A percentile compares a stretch with the other conserved stretches of the same genome.
These are phyloP conservation scores for Hydrozoanthus tunicans DNA, from an alignment of 64 coral and sea anemone species.

Conservation along the genomic window DNA sequence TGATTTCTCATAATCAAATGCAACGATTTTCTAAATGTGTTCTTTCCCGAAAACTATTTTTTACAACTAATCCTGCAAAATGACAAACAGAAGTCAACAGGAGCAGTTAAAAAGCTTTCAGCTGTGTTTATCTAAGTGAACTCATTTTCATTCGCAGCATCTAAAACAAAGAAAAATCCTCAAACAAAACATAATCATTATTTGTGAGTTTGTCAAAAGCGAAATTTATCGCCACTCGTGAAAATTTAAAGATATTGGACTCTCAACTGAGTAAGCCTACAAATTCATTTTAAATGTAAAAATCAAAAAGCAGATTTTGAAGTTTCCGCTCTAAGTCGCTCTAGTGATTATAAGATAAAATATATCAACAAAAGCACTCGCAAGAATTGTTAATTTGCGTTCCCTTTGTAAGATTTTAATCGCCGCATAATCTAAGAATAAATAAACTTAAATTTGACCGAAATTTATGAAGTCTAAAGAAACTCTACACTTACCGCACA, in stretches of 20 bases:
- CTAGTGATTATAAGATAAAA: background rate
- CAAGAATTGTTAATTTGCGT: background rate
- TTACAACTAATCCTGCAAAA: background rate
- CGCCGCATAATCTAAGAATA: conserved; percentile 11
- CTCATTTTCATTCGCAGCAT: conserved; percentile 28
- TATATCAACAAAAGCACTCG: background rate
- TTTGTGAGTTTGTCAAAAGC: conserved; percentile 45
- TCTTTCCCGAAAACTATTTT: background rate
- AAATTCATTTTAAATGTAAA: background rate
- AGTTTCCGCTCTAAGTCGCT: background rate
- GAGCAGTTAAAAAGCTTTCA: conserved; percentile 42
- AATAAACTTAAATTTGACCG: conserved; percentile 12
- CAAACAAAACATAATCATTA: conserved; percentile 20
- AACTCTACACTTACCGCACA: background rate
- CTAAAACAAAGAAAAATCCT: background rate
- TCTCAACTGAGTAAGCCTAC: background rate
- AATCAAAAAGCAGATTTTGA: background rate
- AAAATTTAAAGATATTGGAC: background rate
- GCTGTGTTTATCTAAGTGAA: conserved; percentile 32
- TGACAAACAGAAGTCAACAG: conserved; percentile 1
- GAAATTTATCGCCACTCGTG: background rate
- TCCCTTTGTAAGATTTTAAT: conserved; percentile 13
- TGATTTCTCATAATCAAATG: background rate
- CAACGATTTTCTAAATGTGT: background rate
- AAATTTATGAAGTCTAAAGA: background rate